phyloP scores from a whole-genome alignment of 1,140 invertebrate genomes.

The Ceratosolen fusciceps region DNA sequence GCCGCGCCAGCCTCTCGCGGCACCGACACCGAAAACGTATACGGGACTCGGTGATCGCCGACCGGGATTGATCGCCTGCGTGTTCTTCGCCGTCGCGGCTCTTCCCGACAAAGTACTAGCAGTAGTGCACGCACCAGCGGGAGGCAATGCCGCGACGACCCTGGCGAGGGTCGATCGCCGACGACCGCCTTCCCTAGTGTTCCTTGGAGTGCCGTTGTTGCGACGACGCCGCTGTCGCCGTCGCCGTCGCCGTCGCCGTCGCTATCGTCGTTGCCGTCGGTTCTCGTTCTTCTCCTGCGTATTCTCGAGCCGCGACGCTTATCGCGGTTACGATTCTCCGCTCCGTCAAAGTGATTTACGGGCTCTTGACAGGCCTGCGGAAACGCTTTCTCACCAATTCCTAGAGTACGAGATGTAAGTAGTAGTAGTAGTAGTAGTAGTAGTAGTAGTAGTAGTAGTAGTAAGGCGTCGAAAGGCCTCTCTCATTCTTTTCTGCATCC shows the following conservation, averaged over 20 bases:
- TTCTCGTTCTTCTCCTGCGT: background rate
- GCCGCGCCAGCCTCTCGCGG: background rate
- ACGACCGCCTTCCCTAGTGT: background rate
- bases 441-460: too few species aligned
- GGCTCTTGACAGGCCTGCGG: background rate
- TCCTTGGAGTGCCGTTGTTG: background rate
- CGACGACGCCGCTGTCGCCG: background rate
- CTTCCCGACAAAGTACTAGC: too few species aligned
- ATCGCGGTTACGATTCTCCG: background rate
- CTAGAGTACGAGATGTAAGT: constrained; percentile 13
- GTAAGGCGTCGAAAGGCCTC: background rate
- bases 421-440: too few species aligned
- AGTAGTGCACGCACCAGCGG: background rate
- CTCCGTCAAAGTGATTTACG: background rate
- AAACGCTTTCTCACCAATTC: background rate
- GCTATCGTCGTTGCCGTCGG: background rate
- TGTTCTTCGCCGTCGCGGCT: too few species aligned
- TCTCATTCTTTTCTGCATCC: background rate
- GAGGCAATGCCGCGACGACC: background rate
- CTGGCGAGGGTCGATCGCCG: background rate
- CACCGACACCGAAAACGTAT: too few species aligned
- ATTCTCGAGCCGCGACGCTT: background rate
- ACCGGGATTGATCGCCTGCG: too few species aligned
- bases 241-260: background rate
- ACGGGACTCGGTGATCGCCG: too few species aligned